phyloP scores from a whole-genome alignment of 2,888 invertebrate species.

The Stramonita haemastoma region DNA sequence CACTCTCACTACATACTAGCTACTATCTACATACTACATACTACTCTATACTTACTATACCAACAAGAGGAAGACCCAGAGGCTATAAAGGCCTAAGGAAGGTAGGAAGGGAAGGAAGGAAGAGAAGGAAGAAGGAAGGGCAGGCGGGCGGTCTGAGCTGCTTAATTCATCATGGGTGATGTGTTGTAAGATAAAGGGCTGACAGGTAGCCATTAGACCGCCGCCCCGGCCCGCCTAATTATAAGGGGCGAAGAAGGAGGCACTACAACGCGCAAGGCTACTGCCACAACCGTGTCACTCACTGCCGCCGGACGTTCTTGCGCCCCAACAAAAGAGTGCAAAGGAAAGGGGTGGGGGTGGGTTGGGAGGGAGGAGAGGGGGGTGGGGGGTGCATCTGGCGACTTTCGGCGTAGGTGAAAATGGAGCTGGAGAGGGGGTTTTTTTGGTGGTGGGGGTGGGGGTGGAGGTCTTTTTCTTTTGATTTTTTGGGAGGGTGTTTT shows the following conservation, averaged over 20 bases:
- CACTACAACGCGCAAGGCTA: slow-evolving; percentile 43
- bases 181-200: slow-evolving; percentile 42
- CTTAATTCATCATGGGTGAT: slow-evolving; percentile 44
- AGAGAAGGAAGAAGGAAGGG: neutral
- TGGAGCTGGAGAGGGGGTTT: neutral
- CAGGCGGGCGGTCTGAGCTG: neutral
- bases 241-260: slow-evolving; percentile 31
- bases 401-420: neutral
- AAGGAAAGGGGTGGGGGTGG: neutral
- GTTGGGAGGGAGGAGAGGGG: neutral
- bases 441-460: neutral
- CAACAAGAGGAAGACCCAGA: too few relatives aligned
- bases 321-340: slow-evolving; percentile 40
- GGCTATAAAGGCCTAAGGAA: too few relatives aligned
- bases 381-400: slow-evolving; percentile 1
- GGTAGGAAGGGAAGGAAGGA: neutral
- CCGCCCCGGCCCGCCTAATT: slow-evolving; percentile 36
- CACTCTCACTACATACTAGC: too few relatives aligned
- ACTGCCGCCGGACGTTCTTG: slow-evolving; percentile 39
- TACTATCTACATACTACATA: too few relatives aligned
- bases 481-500: too few relatives aligned
- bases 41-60: too few relatives aligned
- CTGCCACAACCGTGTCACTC: slow-evolving; percentile 40
- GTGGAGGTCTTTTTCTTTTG: neutral
- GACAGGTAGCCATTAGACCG: slow-evolving; percentile 42